Percentiles rank a stretch among this genome's conserved stretches.
Conservation (phyloP, 2,113 vertebrate species). For the Empidonax alnorum region DNA sequence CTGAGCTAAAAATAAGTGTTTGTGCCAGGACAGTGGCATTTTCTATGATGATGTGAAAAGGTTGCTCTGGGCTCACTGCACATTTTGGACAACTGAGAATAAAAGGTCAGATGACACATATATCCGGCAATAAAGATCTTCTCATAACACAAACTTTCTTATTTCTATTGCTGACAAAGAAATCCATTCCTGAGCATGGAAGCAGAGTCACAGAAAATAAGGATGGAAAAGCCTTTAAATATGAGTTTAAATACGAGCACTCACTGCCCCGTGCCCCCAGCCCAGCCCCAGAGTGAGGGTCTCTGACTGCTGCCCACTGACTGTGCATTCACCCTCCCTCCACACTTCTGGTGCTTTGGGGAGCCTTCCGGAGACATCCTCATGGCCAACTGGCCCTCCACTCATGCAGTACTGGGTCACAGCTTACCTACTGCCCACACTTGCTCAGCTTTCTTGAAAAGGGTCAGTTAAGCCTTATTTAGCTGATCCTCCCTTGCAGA, state of each 20-base stretch:
- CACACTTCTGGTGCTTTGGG: fast-evolving
- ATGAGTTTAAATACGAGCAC: not conserved
- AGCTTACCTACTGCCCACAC: not conserved
- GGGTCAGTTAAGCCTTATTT: not conserved
- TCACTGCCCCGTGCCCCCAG: fast-evolving
- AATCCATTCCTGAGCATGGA: not conserved
- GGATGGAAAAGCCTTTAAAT: not conserved
- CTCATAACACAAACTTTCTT: not conserved
- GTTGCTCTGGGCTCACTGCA: not conserved
- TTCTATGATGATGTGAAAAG: not conserved
- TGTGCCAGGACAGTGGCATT: not conserved
- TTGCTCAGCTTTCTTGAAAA: not conserved
- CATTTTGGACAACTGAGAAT: not conserved
- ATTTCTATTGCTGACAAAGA: not conserved
- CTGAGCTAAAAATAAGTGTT: not conserved
- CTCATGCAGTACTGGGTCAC: not conserved
- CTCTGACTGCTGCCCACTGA: not conserved
- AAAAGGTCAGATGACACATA: not conserved
- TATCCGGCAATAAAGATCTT: not conserved
- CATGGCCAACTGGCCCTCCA: not conserved
- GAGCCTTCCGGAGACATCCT: not conserved
- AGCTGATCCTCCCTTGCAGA: not conserved
- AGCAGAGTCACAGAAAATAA: not conserved
- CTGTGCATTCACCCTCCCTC: fast-evolving
- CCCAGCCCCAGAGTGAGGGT: too few relatives aligned